Evolutionary conservation across 2,113 vertebrate species (phyloP).

Genomic region (Condylura cristata): DNA sequence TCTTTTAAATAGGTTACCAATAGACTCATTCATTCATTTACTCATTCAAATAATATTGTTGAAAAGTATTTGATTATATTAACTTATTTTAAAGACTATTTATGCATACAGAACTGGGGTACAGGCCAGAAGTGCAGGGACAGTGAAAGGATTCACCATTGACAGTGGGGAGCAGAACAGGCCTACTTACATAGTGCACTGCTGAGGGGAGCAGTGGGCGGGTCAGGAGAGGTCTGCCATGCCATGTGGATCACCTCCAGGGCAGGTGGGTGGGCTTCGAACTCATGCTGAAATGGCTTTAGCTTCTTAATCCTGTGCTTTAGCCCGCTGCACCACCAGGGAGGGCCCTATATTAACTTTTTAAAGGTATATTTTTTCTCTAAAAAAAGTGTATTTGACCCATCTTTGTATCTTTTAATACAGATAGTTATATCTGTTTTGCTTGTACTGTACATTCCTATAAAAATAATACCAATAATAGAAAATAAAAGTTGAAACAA

Average conservation of each 20-base stretch:
- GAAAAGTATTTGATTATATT: not conserved
- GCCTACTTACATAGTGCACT: too few species aligned
- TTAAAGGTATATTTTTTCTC: not conserved
- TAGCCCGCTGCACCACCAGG: too few species aligned
- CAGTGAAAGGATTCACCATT: too few species aligned
- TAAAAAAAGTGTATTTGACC: not conserved
- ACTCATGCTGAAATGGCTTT: too few species aligned
- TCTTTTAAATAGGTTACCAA: not conserved
- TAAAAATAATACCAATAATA: not conserved
- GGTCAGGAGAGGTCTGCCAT: too few species aligned
- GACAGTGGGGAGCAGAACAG: too few species aligned
- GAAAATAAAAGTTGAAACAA: slow-evolving; percentile 16
- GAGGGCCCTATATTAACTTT: not conserved
- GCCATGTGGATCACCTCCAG: too few species aligned
- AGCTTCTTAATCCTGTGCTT: too few species aligned
- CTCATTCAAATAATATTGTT: not conserved
- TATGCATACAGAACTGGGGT: too few species aligned
- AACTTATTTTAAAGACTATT: slow-evolving; percentile 30
- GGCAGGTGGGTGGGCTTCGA: too few species aligned
- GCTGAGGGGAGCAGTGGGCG: too few species aligned
- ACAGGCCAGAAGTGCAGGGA: too few species aligned
- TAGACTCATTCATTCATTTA: not conserved
- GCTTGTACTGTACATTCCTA: not conserved
- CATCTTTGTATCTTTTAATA: slow-evolving; percentile 29
- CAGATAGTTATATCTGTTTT: slow-evolving; percentile 5